phyloP scores from a whole-genome alignment of 1,140 invertebrate genomes.

The Caenorhabditis latens region DNA sequence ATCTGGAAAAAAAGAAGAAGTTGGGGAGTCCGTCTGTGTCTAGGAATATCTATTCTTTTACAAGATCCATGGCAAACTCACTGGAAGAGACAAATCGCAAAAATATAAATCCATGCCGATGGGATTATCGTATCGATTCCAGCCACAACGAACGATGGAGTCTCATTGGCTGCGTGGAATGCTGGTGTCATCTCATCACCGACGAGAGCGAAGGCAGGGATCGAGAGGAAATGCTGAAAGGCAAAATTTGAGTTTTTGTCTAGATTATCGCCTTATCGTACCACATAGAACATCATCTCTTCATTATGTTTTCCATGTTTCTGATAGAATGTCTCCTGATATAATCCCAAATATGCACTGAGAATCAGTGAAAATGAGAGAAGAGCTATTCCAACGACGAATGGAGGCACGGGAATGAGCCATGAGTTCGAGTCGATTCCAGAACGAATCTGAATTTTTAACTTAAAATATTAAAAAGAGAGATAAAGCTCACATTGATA shows the following conservation, averaged over 20 bases:
- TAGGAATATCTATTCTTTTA: no score
- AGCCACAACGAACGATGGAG: conserved; percentile 22
- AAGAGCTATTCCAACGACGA: conserved; percentile 82
- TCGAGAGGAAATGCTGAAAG: conserved; percentile 84
- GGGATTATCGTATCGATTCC: conserved; percentile 27
- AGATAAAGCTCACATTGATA: background rate
- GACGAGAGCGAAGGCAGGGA: conserved; percentile 87
- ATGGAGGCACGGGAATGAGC: conserved; percentile 34
- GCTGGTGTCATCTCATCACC: conserved; percentile 70
- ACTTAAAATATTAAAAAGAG: background rate
- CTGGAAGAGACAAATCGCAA: conserved; percentile 68
- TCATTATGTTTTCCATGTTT: conserved; percentile 90
- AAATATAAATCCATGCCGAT: conserved; percentile 53
- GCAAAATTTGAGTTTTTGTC: background rate
- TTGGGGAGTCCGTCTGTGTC: background rate
- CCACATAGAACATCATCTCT: conserved; percentile 92
- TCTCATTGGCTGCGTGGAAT: conserved; percentile 24
- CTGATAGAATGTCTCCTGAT: conserved; percentile 89
- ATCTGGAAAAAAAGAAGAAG: conserved; percentile 79
- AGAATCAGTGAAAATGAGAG: conserved; percentile 89
- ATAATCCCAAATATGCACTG: conserved; percentile 94
- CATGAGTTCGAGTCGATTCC: conserved; percentile 22
- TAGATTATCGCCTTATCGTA: conserved; percentile 73
- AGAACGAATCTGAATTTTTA: conserved; percentile 15
- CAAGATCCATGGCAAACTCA: no score